Evolutionary conservation across 2,888 invertebrate genomes (phyloP).

Genomic region (Hirtodrosophila trivittata): DNA sequence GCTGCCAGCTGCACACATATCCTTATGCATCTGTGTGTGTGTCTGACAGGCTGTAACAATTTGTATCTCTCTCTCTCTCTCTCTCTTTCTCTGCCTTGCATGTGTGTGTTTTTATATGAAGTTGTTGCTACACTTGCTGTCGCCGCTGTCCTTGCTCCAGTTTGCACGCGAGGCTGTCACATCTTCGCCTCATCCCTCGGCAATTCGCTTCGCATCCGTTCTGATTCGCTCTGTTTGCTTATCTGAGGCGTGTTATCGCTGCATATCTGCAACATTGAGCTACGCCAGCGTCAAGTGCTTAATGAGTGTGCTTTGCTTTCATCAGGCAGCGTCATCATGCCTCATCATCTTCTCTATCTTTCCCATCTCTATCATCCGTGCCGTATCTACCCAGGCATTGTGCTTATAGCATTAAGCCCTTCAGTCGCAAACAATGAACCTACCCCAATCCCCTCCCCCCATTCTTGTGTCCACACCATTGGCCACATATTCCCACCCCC

Average conservation of each 20-base stretch:
- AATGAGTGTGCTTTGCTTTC: conserved; percentile 55
- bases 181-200: conserved; percentile 22
- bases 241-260: conserved; percentile 62
- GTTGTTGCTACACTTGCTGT: conserved; percentile 54
- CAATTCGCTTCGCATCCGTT: background rate
- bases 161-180: conserved; percentile 46
- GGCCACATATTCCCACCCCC: background rate
- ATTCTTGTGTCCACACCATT: background rate
- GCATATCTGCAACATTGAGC: conserved; percentile 49
- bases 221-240: conserved; percentile 35
- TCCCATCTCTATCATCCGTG: conserved; percentile 28
- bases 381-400: conserved; percentile 49
- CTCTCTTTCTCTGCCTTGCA: background rate
- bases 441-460: conserved; percentile 10
- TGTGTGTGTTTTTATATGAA: conserved; percentile 53
- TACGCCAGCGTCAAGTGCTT: conserved; percentile 54
- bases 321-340: conserved; percentile 12
- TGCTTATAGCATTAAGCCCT: conserved; percentile 57
- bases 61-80: conserved; percentile 32
- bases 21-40: conserved; percentile 20
- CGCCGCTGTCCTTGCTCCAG: conserved; percentile 70
- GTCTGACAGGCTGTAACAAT: conserved; percentile 29
- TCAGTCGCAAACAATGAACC: conserved; percentile 43
- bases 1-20: conserved; percentile 35
- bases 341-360: background rate